Percentiles rank a stretch among this genome's conserved stretches.
These are phyloP conservation scores for Etheostoma cragini DNA, from an alignment of 2,113 vertebrate species.

Conservation along the genomic window DNA sequence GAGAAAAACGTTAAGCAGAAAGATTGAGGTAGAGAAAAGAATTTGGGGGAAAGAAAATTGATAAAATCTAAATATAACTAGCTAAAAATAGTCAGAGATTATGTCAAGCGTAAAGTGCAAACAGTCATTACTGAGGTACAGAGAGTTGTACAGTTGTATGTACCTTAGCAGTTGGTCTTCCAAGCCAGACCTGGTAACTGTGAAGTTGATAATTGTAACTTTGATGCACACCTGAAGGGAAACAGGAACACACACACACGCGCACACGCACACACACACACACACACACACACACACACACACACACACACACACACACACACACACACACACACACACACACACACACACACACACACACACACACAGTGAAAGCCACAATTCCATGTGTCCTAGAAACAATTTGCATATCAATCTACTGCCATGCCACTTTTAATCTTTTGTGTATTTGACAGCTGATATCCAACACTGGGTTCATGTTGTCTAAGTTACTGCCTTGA, in stretches of 20 bases:
- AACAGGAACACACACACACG: slow-evolving; percentile 19
- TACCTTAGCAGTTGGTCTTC: slow-evolving; percentile 92
- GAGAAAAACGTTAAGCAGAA: not conserved
- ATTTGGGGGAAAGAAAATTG: not conserved
- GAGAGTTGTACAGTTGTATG: not conserved
- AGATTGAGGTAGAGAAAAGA: not conserved
- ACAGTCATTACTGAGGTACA: not conserved
- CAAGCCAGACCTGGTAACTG: slow-evolving; percentile 90
- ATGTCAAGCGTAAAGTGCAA: not conserved
- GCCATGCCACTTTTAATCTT: not conserved
- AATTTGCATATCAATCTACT: not conserved
- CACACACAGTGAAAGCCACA: not conserved
- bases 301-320: not conserved
- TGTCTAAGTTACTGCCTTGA: not conserved
- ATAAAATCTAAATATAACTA: not conserved
- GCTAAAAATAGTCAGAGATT: not conserved
- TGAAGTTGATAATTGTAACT: slow-evolving; percentile 94
- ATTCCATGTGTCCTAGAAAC: not conserved
- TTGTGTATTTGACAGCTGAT: not conserved
- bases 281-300: not conserved
- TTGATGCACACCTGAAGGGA: slow-evolving; percentile 90
- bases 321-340: not conserved
- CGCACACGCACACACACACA: not conserved
- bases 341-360: not conserved
- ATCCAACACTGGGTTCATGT: not conserved